These are phyloP conservation scores for Prietella phreatophila DNA, from an alignment of 2,113 vertebrate species.

Conservation along the genomic window DNA sequence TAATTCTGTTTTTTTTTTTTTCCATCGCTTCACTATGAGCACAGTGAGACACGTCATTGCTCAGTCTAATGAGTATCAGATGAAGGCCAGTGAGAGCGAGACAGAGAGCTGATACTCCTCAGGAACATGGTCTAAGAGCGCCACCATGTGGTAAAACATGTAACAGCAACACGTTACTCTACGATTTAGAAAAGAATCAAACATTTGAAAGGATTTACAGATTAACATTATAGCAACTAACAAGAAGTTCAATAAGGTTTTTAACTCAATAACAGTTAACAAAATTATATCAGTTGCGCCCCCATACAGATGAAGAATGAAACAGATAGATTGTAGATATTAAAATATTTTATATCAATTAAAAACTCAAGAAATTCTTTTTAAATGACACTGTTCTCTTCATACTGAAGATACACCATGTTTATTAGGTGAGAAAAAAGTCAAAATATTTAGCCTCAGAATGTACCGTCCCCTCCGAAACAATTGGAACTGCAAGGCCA, in stretches of 20 bases:
- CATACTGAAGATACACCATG: background rate
- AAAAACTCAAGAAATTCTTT: background rate
- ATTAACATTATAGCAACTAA: background rate
- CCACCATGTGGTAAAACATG: conserved; percentile 8
- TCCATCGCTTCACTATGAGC: conserved; percentile 19
- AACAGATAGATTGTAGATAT: background rate
- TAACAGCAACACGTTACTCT: background rate
- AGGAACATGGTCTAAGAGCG: background rate
- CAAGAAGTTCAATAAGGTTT: background rate
- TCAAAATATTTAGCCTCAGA: no score
- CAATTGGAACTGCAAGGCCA: no score
- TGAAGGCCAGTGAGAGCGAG: background rate
- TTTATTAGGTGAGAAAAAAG: no score
- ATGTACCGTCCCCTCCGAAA: no score
- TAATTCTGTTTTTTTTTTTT: conserved; percentile 20
- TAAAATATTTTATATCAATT: background rate
- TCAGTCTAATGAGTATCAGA: conserved; percentile 36
- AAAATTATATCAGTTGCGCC: background rate
- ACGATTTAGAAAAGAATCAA: background rate
- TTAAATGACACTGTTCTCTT: background rate
- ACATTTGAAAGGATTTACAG: background rate
- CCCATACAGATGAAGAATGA: background rate
- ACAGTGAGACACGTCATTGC: conserved; percentile 26
- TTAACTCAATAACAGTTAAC: background rate
- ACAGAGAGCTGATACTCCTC: background rate